phyloP scores from a whole-genome alignment of 2,797 vertebrate genomes.

The Coregonus ussuriensis region DNA sequence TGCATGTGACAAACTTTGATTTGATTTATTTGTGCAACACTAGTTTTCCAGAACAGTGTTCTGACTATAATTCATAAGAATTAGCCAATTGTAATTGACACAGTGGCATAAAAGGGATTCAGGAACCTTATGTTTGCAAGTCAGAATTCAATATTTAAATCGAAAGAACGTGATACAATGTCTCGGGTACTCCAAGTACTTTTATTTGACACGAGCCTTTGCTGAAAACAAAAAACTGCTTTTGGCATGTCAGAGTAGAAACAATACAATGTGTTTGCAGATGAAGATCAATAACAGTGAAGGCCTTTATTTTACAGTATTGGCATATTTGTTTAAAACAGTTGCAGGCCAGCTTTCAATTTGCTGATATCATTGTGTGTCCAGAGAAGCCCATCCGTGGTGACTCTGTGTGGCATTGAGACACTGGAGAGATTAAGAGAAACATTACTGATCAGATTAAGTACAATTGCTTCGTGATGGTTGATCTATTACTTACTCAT shows the following conservation, averaged over 20 bases:
- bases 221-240: too few relatives aligned
- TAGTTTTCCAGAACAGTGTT: too few relatives aligned
- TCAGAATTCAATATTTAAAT: not conserved
- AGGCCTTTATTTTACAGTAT: not conserved
- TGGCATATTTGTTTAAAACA: conserved; percentile 61
- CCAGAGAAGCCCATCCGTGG: conserved; percentile 70
- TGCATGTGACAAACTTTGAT: too few relatives aligned
- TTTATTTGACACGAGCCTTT: not conserved
- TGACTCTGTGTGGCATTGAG: conserved; percentile 44
- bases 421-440: conserved; percentile 34
- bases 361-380: conserved; percentile 70
- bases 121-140: too few relatives aligned
- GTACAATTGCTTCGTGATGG: not conserved
- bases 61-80: too few relatives aligned
- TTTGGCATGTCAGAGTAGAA: too few relatives aligned
- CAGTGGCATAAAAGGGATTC: too few relatives aligned
- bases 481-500: not conserved
- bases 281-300: not conserved
- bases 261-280: not conserved
- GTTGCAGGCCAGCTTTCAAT: conserved; percentile 76
- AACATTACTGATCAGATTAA: not conserved
- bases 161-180: conserved; percentile 1
- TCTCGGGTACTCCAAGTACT: not conserved
- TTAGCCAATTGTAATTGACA: too few relatives aligned
- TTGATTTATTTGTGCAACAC: too few relatives aligned